Evolutionary conservation across 2,888 invertebrate species (phyloP).

Genomic region (Platerodrilus igneus): DNA sequence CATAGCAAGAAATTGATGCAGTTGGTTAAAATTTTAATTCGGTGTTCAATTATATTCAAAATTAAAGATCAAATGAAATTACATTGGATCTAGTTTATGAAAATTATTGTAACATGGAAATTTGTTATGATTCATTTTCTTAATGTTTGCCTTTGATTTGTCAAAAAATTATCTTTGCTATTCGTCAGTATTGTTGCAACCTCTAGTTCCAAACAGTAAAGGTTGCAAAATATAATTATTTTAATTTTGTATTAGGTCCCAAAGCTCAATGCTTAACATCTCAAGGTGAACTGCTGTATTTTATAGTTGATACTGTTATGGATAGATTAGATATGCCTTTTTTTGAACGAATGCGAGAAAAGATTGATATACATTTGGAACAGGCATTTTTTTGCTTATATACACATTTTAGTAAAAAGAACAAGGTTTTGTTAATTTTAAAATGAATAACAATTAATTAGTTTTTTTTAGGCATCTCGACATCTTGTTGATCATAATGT

Average conservation of each 20-base stretch:
- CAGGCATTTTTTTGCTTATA: conserved; percentile 84
- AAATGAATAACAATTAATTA: neutral
- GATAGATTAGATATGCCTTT: conserved; percentile 64
- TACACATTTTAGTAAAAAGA: conserved; percentile 72
- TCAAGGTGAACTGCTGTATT: conserved; percentile 72
- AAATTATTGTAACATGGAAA: conserved; percentile 1
- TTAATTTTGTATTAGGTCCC: conserved; percentile 47
- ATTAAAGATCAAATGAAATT: too few relatives aligned
- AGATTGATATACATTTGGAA: conserved; percentile 74
- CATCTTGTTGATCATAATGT: conserved; percentile 75
- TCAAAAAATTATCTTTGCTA: too few relatives aligned
- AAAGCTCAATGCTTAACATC: conserved; percentile 72
- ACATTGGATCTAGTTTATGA: too few relatives aligned
- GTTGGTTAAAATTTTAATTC: too few relatives aligned
- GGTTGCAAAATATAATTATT: too few relatives aligned
- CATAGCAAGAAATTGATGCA: too few relatives aligned
- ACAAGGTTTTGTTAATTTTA: conserved; percentile 46
- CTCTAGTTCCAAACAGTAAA: too few relatives aligned
- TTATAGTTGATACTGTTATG: conserved; percentile 70
- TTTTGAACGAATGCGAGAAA: conserved; percentile 59
- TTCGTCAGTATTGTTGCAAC: too few relatives aligned
- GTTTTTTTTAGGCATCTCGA: conserved; percentile 47
- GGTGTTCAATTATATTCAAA: too few relatives aligned
- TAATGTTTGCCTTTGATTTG: too few relatives aligned
- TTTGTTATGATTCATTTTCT: too few relatives aligned